Percentiles rank a stretch among this genome's conserved stretches.
These are phyloP conservation scores for Pinna nobilis DNA, from an alignment of 1,140 invertebrate species.

Conservation along the genomic window DNA sequence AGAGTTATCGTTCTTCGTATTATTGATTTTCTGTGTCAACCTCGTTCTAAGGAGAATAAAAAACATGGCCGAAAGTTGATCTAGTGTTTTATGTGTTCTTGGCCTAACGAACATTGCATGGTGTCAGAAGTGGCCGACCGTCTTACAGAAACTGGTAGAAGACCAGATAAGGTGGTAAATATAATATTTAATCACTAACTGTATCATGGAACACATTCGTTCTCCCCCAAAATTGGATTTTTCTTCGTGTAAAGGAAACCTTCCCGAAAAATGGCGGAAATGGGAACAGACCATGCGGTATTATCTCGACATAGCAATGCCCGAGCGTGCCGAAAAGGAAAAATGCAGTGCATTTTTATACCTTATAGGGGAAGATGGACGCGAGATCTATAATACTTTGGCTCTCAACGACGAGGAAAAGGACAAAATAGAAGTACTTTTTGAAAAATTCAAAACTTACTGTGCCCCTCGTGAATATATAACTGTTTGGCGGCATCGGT, in stretches of 20 bases:
- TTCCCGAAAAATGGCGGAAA: conserved; percentile 25
- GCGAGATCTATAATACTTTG: conserved; percentile 17
- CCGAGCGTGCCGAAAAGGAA: not conserved
- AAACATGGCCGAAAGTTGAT: too few species aligned
- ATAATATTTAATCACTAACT: too few species aligned
- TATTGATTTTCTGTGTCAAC: too few species aligned
- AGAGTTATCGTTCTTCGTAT: too few species aligned
- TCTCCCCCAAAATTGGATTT: conserved; percentile 11
- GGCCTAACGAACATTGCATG: too few species aligned
- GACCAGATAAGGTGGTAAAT: too few species aligned
- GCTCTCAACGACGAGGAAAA: not conserved
- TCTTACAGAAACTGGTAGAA: too few species aligned
- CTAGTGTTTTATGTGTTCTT: too few species aligned
- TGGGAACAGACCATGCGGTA: conserved; percentile 17
- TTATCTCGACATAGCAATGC: not conserved
- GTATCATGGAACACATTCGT: conserved; percentile 6
- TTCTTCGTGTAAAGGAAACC: not conserved
- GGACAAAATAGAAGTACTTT: conserved; percentile 8
- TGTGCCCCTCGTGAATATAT: conserved; percentile 29
- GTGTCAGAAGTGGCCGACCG: too few species aligned
- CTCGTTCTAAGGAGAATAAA: too few species aligned
- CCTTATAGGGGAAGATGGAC: conserved; percentile 2
- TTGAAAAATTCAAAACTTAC: conserved; percentile 18
- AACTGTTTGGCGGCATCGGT: conserved; percentile 18
- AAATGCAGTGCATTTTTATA: too few species aligned